These are phyloP conservation scores for Merodon equestris DNA, from an alignment of 2,888 invertebrate species.

Conservation along the genomic window DNA sequence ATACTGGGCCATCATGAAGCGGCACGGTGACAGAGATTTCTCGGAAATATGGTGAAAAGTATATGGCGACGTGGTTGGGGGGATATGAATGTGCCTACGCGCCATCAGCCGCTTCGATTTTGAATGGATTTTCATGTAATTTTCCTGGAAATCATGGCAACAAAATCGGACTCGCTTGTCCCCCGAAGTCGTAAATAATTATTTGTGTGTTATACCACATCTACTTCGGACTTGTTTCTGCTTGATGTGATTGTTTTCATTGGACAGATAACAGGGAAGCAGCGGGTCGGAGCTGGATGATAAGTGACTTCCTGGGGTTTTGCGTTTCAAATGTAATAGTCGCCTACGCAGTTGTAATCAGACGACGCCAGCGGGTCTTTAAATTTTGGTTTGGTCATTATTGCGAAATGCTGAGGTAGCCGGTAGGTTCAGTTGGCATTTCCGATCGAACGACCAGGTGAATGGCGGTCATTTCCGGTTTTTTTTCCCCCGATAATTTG, in stretches of 20 bases:
- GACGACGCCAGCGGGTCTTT: slow-evolving; percentile 39
- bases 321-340: background rate
- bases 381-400: slow-evolving; percentile 4
- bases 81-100: background rate
- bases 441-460: slow-evolving; percentile 20
- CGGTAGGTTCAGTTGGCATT: slow-evolving; percentile 15
- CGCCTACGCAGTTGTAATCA: slow-evolving; percentile 1
- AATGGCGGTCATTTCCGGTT: slow-evolving; percentile 24
- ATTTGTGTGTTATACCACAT: slow-evolving; percentile 8
- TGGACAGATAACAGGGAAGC: slow-evolving; percentile 27
- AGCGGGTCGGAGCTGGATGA: slow-evolving; percentile 14
- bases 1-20: slow-evolving; percentile 16
- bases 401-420: slow-evolving; percentile 10
- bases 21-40: slow-evolving; percentile 37
- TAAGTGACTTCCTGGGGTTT: slow-evolving; percentile 23
- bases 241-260: background rate
- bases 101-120: slow-evolving; percentile 12
- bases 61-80: slow-evolving; percentile 10
- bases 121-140: slow-evolving; percentile 49
- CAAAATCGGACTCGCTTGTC: slow-evolving; percentile 21
- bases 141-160: slow-evolving; percentile 49
- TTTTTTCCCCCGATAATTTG: slow-evolving; percentile 2
- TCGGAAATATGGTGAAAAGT: slow-evolving; percentile 52
- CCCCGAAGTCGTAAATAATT: background rate
- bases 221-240: background rate